Percentiles rank a stretch among this genome's conserved stretches.
Evolutionary conservation across 2,113 vertebrate genomes (phyloP).

Genomic region (Xenotilapia caudafasciata): DNA sequence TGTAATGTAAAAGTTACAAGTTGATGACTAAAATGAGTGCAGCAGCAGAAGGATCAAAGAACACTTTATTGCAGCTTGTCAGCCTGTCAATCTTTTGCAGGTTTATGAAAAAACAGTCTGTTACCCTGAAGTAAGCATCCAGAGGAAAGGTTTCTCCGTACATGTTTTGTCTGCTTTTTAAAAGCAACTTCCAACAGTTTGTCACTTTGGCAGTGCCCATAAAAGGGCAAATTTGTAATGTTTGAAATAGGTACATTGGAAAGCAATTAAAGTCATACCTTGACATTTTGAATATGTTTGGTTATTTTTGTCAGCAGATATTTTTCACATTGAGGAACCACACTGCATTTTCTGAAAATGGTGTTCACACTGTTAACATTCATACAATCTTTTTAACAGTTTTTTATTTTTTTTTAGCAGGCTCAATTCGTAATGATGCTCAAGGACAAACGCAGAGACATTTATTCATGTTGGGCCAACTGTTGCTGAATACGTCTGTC

Average conservation of each 20-base stretch:
- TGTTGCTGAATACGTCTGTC: not conserved
- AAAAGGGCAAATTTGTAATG: conserved; percentile 12
- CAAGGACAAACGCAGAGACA: conserved; percentile 15
- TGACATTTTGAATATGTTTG: conserved; percentile 33
- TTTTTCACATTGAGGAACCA: conserved; percentile 4
- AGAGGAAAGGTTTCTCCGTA: conserved; percentile 13
- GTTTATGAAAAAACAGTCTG: conserved; percentile 35
- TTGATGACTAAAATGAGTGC: conserved; percentile 35
- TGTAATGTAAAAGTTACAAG: conserved; percentile 58
- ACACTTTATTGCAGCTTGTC: conserved; percentile 45
- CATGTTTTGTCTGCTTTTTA: conserved; percentile 29
- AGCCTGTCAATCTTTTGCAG: conserved; percentile 48
- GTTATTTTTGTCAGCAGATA: not conserved
- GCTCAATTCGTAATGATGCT: not conserved
- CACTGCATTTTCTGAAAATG: not conserved
- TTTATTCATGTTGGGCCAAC: conserved; percentile 4
- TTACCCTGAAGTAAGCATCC: conserved; percentile 24
- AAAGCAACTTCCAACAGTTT: conserved; percentile 15
- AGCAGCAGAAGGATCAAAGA: conserved; percentile 52
- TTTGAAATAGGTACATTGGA: conserved; percentile 19
- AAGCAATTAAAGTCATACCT: conserved; percentile 12
- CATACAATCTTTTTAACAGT: not conserved
- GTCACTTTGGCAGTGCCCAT: not conserved
- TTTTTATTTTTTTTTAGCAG: not conserved
- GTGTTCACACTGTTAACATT: conserved; percentile 5